phyloP scores from a whole-genome alignment of 1,140 invertebrate genomes.

The Oppia nitens region DNA sequence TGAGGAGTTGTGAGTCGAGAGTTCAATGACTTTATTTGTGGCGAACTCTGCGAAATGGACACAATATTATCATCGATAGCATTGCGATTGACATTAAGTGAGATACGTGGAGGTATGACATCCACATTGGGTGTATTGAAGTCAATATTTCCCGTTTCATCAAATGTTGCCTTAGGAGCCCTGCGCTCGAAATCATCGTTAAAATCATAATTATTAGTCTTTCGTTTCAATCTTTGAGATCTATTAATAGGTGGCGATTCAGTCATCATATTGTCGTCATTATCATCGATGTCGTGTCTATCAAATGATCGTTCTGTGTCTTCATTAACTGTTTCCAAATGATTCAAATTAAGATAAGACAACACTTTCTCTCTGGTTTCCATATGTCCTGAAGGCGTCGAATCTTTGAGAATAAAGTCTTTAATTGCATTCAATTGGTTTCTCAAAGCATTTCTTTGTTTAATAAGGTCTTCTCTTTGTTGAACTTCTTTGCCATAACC shows the following conservation, averaged over 20 bases:
- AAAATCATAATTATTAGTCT: constrained; percentile 18
- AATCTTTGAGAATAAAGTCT: constrained; percentile 6
- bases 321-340: background rate
- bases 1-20: constrained; percentile 1
- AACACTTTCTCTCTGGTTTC: constrained; percentile 3
- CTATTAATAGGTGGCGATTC: background rate
- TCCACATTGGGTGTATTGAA: constrained; percentile 24
- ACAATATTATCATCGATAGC: background rate
- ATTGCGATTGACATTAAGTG: background rate
- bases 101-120: constrained; percentile 11
- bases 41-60: background rate
- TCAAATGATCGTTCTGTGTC: background rate
- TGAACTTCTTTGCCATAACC: background rate
- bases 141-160: constrained; percentile 30
- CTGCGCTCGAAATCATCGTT: constrained; percentile 27
- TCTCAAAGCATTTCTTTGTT: constrained; percentile 1
- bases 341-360: background rate
- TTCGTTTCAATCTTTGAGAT: constrained; percentile 42
- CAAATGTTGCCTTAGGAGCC: too few species aligned
- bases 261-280: constrained; percentile 51
- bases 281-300: constrained; percentile 44
- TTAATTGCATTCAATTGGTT: background rate
- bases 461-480: constrained; percentile 1
- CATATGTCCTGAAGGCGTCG: background rate
- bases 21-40: background rate